Percentiles rank a stretch among this genome's conserved stretches.
phyloP scores from a whole-genome alignment of 2,113 vertebrate genomes.

The Thunnus maccoyii region DNA sequence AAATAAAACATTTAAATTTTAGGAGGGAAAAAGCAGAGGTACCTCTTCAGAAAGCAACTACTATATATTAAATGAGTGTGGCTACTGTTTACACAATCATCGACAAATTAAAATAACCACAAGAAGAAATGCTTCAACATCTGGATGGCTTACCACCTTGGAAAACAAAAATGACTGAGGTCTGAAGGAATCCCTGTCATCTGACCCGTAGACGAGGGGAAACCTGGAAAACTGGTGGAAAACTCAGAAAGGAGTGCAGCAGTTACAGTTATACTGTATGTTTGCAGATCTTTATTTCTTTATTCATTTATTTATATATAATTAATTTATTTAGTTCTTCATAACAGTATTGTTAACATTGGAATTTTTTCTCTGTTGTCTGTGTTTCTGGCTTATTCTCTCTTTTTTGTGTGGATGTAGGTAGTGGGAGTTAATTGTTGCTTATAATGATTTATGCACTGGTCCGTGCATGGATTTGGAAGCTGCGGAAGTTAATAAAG shows the following conservation, averaged over 20 bases:
- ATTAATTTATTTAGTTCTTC: background rate
- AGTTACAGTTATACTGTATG: too few species aligned
- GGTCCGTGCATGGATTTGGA: constrained; percentile 47
- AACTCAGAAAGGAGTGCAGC: background rate
- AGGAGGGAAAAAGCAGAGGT: background rate
- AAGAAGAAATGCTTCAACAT: background rate
- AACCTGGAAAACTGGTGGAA: background rate
- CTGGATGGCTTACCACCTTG: background rate
- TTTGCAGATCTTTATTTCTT: too few species aligned
- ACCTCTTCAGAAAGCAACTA: background rate
- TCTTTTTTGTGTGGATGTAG: constrained; percentile 2
- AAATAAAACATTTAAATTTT: constrained; percentile 21
- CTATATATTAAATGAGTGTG: background rate
- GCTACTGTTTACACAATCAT: background rate
- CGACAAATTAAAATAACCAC: background rate
- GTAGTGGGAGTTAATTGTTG: constrained; percentile 46
- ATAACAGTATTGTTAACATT: constrained; percentile 11
- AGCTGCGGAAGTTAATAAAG: constrained; percentile 48
- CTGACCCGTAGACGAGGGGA: background rate
- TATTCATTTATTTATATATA: too few species aligned
- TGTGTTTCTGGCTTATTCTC: constrained; percentile 1
- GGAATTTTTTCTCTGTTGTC: constrained; percentile 11
- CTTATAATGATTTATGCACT: constrained; percentile 68
- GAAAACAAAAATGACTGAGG: too few species aligned
- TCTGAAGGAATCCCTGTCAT: background rate